Evolutionary conservation across 2,113 vertebrate species (phyloP).

Genomic region (Solenodon paradoxus): DNA sequence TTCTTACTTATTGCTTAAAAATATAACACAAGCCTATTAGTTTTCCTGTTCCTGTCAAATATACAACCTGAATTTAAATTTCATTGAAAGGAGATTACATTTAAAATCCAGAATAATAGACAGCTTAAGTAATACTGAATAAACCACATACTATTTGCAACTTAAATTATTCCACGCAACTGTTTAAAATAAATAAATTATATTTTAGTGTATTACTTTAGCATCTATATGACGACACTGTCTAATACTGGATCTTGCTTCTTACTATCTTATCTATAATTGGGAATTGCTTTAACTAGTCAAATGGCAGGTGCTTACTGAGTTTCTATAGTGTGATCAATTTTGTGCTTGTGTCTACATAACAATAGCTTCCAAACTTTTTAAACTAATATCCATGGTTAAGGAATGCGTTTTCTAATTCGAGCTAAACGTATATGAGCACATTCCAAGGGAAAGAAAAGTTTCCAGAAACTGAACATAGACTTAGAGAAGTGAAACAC

Average conservation of each 20-base stretch:
- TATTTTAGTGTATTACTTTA: not conserved
- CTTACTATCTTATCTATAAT: constrained; percentile 29
- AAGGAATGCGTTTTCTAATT: not conserved
- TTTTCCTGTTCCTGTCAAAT: constrained; percentile 36
- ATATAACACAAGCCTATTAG: constrained; percentile 44
- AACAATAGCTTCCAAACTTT: not conserved
- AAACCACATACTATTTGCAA: constrained; percentile 33
- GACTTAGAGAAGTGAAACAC: not conserved
- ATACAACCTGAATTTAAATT: constrained; percentile 26
- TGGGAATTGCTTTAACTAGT: constrained; percentile 34
- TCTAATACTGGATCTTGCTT: not conserved
- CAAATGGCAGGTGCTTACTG: not conserved
- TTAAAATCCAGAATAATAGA: constrained; percentile 46
- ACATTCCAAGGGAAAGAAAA: not conserved
- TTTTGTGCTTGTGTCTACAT: not conserved
- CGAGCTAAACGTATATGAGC: not conserved
- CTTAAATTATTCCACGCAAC: constrained; percentile 21
- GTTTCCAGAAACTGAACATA: not conserved
- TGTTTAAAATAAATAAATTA: constrained; percentile 50
- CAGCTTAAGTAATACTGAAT: constrained; percentile 44
- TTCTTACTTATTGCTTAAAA: constrained; percentile 54
- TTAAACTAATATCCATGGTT: not conserved
- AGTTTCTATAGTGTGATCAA: not conserved
- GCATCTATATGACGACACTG: not conserved
- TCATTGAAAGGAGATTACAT: constrained; percentile 52